Percentiles rank a stretch among this genome's conserved stretches.
Conservation (phyloP, 1,140 invertebrate genomes). For the Saccostrea glomerata region DNA sequence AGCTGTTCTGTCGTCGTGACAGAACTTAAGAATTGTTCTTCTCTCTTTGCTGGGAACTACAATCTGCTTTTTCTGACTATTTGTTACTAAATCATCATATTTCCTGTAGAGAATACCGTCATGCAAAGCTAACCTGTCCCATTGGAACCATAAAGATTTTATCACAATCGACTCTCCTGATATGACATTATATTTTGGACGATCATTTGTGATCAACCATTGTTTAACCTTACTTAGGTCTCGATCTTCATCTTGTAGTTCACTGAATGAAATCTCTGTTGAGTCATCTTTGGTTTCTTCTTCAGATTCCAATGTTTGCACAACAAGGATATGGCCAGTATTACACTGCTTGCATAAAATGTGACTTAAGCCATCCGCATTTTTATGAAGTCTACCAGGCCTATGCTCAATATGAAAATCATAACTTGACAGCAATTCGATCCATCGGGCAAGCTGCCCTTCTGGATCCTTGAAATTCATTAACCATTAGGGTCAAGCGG, state of each 20-base stretch:
- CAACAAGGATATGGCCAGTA: not conserved
- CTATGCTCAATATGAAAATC: constrained; percentile 62
- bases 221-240: not conserved
- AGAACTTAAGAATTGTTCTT: not conserved
- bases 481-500: too few relatives aligned
- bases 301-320: not conserved
- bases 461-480: not conserved
- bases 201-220: not conserved
- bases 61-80: not conserved
- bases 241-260: not conserved
- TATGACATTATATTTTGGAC: not conserved
- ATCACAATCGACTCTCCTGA: not conserved
- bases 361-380: constrained; percentile 67
- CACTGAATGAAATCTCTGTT: not conserved
- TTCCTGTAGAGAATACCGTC: not conserved
- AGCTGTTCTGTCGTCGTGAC: not conserved
- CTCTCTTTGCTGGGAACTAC: not conserved
- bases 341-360: constrained; percentile 23
- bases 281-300: not conserved
- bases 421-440: constrained; percentile 58
- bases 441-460: constrained; percentile 57
- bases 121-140: not conserved
- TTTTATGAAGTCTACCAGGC: constrained; percentile 58
- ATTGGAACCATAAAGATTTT: not conserved
- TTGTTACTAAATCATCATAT: not conserved